Percentiles rank a stretch among this genome's conserved stretches.
Conservation (phyloP, 2,888 invertebrate genomes). For the Phengaris alcon region DNA sequence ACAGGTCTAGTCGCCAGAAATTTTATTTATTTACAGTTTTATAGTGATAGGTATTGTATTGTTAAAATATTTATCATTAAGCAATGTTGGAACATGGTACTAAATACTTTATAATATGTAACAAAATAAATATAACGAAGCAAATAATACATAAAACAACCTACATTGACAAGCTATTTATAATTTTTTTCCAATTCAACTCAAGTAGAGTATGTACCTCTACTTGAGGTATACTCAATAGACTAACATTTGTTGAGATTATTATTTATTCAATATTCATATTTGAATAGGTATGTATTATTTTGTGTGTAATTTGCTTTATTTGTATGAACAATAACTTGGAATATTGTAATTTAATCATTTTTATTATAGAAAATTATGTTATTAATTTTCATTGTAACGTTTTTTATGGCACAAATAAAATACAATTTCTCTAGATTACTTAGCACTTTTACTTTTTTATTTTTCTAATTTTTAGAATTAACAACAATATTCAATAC, state of each 20-base stretch:
- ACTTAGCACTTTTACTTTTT: background rate
- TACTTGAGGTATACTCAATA: too few species aligned
- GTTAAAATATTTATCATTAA: slow-evolving; percentile 7
- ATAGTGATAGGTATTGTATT: slow-evolving; percentile 33
- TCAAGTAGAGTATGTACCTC: background rate
- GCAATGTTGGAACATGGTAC: background rate
- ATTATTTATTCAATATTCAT: background rate
- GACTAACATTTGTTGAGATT: background rate
- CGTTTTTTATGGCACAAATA: slow-evolving; percentile 30
- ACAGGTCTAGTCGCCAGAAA: slow-evolving; percentile 65
- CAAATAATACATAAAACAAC: background rate
- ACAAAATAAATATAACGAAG: background rate
- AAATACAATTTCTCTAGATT: slow-evolving; percentile 11
- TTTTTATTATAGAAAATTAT: slow-evolving; percentile 27
- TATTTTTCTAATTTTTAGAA: too few species aligned
- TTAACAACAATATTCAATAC: too few species aligned
- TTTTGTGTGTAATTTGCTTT: slow-evolving; percentile 21
- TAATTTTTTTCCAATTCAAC: too few species aligned
- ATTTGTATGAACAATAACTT: slow-evolving; percentile 13
- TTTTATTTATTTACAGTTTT: slow-evolving; percentile 59
- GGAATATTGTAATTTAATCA: background rate
- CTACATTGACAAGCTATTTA: background rate
- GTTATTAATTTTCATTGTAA: slow-evolving; percentile 17
- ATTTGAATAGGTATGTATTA: background rate
- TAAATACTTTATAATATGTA: background rate